A percentile compares a stretch with the other conserved stretches of the same genome.
Evolutionary conservation across 2,888 invertebrate genomes (phyloP).

Genomic region (Phalera bucephala): DNA sequence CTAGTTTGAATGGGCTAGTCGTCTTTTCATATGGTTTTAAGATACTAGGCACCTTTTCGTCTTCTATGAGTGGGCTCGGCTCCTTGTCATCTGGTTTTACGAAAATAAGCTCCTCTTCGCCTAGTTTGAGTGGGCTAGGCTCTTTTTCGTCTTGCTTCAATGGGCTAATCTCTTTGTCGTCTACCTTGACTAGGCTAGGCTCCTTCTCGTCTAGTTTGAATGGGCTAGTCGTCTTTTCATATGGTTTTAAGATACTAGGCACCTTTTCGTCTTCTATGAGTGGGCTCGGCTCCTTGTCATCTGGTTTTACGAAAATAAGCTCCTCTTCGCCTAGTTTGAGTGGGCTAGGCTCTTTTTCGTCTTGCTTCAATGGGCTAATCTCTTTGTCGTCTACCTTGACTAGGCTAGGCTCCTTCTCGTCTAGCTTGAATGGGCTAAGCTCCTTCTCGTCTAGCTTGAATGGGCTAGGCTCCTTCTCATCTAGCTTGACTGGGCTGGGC

Average conservation of each 20-base stretch:
- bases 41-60: not conserved
- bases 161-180: constrained; percentile 5
- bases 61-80: not conserved
- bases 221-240: constrained; percentile 5
- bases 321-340: too few relatives aligned
- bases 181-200: constrained; percentile 4
- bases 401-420: too few relatives aligned
- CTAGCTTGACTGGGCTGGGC: too few relatives aligned
- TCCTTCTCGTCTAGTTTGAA: constrained; percentile 9
- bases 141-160: constrained; percentile 3
- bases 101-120: not conserved
- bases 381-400: not conserved
- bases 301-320: too few relatives aligned
- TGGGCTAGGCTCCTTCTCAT: not conserved
- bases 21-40: too few relatives aligned
- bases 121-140: not conserved
- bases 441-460: not conserved
- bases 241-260: constrained; percentile 5
- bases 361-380: too few relatives aligned
- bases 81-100: not conserved
- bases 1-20: too few relatives aligned
- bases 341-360: too few relatives aligned
- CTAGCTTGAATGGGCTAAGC: too few relatives aligned
- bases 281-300: not conserved
- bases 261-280: constrained; percentile 6